A percentile compares a stretch with the other conserved stretches of the same genome.
These are phyloP conservation scores for Tenthredo mesomela DNA, from an alignment of 2,888 invertebrate species.

Conservation along the genomic window DNA sequence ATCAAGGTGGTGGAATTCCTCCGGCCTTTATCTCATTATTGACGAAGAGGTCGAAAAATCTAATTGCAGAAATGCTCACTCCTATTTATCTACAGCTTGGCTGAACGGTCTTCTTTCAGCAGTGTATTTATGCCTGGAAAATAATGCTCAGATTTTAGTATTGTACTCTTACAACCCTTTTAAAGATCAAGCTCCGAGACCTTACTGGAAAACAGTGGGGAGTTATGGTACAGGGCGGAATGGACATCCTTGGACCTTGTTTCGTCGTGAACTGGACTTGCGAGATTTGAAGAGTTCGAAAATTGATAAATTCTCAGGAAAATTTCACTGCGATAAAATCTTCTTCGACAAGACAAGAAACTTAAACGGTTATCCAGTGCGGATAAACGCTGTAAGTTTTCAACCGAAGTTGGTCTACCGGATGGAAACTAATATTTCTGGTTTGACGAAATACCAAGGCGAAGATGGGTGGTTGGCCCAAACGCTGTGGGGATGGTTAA, in stretches of 20 bases:
- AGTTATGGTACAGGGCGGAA: background rate
- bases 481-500: background rate
- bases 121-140: constrained; percentile 10
- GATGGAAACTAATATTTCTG: background rate
- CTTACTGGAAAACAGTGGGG: background rate
- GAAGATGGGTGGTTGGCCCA: constrained; percentile 12
- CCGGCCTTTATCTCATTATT: background rate
- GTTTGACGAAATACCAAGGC: background rate
- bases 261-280: background rate
- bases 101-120: background rate
- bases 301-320: background rate
- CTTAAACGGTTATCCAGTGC: constrained; percentile 28
- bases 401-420: background rate
- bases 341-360: constrained; percentile 28
- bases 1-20: constrained; percentile 32
- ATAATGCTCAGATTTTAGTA: background rate
- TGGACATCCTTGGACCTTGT: constrained; percentile 20
- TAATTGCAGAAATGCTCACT: background rate
- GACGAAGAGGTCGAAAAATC: background rate
- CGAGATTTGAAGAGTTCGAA: background rate
- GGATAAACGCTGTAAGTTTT: background rate
- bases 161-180: constrained; percentile 16
- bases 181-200: background rate
- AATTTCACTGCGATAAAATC: background rate
- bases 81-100: constrained; percentile 4